These are phyloP conservation scores for Camponotus vicinus DNA, from an alignment of 1,140 invertebrate species.

Conservation along the genomic window DNA sequence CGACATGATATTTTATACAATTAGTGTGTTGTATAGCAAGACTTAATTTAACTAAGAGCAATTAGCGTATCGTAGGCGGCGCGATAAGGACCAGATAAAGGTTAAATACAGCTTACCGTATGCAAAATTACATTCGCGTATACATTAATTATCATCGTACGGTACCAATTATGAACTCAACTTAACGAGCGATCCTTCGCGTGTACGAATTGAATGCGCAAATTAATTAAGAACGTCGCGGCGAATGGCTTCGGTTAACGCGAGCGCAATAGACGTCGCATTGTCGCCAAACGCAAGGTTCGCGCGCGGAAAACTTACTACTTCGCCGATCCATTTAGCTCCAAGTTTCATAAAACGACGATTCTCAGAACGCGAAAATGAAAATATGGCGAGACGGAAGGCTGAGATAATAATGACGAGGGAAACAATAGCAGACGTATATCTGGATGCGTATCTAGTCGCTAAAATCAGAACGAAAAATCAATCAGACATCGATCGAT, in stretches of 20 bases:
- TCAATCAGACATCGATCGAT: background rate
- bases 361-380: too few relatives aligned
- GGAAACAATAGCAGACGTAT: conserved; percentile 3
- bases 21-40: background rate
- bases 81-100: conserved; percentile 53
- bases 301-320: background rate
- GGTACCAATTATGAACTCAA: conserved; percentile 43
- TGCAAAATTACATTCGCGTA: conserved; percentile 49
- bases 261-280: background rate
- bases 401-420: background rate
- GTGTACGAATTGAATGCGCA: conserved; percentile 36
- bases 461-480: conserved; percentile 47
- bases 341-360: background rate
- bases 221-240: conserved; percentile 50
- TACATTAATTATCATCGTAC: conserved; percentile 36
- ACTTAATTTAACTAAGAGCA: conserved; percentile 59
- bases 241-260: conserved; percentile 29
- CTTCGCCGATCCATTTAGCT: background rate
- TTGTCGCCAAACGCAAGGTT: background rate
- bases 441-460: background rate
- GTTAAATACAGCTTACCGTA: conserved; percentile 52
- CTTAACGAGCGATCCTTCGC: conserved; percentile 28
- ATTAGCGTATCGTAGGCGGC: conserved; percentile 29
- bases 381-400: background rate
- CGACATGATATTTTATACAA: conserved; percentile 29